Evolutionary conservation across 2,888 invertebrate species (phyloP).

Genomic region (Ctenicera cuprea): DNA sequence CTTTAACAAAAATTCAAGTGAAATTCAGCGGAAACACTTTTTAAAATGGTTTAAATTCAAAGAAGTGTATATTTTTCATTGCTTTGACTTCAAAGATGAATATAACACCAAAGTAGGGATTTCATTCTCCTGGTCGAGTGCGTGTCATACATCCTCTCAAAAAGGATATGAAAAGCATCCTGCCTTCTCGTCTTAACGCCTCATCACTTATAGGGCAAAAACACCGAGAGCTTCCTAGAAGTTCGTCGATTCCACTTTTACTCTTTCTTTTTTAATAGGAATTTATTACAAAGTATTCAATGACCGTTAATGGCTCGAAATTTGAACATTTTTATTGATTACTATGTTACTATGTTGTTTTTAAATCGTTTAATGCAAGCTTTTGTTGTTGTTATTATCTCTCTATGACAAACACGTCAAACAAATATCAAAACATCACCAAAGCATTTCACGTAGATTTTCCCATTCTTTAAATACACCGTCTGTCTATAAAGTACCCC

Average conservation of each 20-base stretch:
- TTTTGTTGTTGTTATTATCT: too few relatives aligned
- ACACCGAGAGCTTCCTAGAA: constrained; percentile 6
- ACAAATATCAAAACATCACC: too few relatives aligned
- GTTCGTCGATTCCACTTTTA: neutral
- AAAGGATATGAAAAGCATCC: constrained; percentile 15
- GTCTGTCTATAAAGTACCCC: too few relatives aligned
- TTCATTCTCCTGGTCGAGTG: constrained; percentile 18
- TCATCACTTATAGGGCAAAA: constrained; percentile 16
- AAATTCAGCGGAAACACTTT: neutral
- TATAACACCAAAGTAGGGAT: constrained; percentile 9
- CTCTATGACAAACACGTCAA: too few relatives aligned
- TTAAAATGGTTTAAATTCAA: neutral
- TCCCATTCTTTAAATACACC: too few relatives aligned
- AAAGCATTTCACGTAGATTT: too few relatives aligned
- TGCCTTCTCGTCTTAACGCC: constrained; percentile 16
- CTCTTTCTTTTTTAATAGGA: constrained; percentile 2
- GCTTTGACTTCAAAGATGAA: constrained; percentile 4
- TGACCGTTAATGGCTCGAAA: neutral
- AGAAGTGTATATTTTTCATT: neutral
- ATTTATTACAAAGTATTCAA: neutral
- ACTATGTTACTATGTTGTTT: too few relatives aligned
- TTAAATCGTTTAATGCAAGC: too few relatives aligned
- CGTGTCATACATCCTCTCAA: constrained; percentile 20
- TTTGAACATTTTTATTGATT: too few relatives aligned
- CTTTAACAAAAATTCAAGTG: neutral